A percentile compares a stretch with the other conserved stretches of the same genome.
phyloP scores from a whole-genome alignment of 2,888 invertebrate species.

The Eledona agricola region DNA sequence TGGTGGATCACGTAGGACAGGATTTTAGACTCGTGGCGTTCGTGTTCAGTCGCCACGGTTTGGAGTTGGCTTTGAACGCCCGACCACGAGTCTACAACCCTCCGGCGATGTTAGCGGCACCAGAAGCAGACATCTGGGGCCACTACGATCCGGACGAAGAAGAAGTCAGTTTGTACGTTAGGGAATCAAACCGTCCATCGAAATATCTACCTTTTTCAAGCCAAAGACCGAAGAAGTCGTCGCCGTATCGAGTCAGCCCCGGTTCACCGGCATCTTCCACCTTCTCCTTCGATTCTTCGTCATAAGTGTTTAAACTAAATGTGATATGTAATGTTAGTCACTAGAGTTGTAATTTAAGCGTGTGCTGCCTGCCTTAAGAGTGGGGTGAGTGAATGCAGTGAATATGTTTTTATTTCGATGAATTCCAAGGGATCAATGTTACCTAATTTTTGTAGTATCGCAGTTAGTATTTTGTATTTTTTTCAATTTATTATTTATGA shows the following conservation, averaged over 20 bases:
- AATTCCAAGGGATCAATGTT: constrained; percentile 34
- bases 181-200: constrained; percentile 45
- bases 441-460: constrained; percentile 17
- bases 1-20: constrained; percentile 67
- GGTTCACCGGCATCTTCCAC: constrained; percentile 23
- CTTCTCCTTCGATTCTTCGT: constrained; percentile 19
- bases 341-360: constrained; percentile 38
- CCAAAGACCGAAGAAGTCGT: constrained; percentile 41
- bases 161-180: constrained; percentile 50
- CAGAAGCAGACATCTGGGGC: constrained; percentile 38
- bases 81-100: constrained; percentile 51
- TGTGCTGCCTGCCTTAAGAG: constrained; percentile 29
- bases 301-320: constrained; percentile 42
- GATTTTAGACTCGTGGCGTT: constrained; percentile 70
- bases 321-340: constrained; percentile 49
- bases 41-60: constrained; percentile 71
- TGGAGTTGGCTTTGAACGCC: constrained; percentile 60
- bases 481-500: constrained; percentile 19
- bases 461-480: constrained; percentile 19
- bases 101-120: constrained; percentile 47
- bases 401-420: constrained; percentile 15
- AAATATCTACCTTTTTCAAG: constrained; percentile 45
- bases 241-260: constrained; percentile 17
- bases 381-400: constrained; percentile 21
- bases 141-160: constrained; percentile 52